Percentiles rank a stretch among this genome's conserved stretches.
phyloP scores from a whole-genome alignment of 2,797 vertebrate genomes.

The Enteromius anoplus region DNA sequence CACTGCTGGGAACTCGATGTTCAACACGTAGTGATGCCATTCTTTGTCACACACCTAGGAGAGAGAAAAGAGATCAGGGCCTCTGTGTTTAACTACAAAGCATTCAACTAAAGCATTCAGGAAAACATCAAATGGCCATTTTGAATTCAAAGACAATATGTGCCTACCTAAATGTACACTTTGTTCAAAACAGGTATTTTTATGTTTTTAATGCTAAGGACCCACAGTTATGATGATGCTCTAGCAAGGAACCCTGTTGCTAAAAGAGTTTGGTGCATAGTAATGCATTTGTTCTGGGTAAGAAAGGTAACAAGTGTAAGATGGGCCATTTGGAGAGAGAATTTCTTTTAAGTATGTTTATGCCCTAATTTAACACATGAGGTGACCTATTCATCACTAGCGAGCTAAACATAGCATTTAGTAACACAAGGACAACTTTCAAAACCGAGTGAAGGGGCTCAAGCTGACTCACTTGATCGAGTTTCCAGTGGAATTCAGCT shows the following conservation, averaged over 20 bases:
- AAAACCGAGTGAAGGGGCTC: not conserved
- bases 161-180: not conserved
- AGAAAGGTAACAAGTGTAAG: not conserved
- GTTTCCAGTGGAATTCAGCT: constrained; percentile 97
- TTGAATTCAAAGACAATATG: not conserved
- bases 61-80: constrained; percentile 8
- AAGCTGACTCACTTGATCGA: constrained; percentile 83
- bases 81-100: not conserved
- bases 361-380: constrained; percentile 27
- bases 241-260: not conserved
- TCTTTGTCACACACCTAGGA: constrained; percentile 95
- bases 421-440: constrained; percentile 25
- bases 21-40: constrained; percentile 98
- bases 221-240: not conserved
- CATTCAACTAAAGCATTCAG: not conserved
- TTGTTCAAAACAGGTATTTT: not conserved
- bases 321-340: not conserved
- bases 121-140: not conserved
- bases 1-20: constrained; percentile 87
- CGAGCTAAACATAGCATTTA: not conserved
- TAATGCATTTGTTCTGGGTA: not conserved
- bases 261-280: not conserved
- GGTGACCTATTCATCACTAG: constrained; percentile 18
- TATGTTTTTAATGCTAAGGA: not conserved
- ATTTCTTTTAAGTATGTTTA: not conserved